Conservation (phyloP, 2,797 vertebrate species). For the Spatula clypeata region DNA sequence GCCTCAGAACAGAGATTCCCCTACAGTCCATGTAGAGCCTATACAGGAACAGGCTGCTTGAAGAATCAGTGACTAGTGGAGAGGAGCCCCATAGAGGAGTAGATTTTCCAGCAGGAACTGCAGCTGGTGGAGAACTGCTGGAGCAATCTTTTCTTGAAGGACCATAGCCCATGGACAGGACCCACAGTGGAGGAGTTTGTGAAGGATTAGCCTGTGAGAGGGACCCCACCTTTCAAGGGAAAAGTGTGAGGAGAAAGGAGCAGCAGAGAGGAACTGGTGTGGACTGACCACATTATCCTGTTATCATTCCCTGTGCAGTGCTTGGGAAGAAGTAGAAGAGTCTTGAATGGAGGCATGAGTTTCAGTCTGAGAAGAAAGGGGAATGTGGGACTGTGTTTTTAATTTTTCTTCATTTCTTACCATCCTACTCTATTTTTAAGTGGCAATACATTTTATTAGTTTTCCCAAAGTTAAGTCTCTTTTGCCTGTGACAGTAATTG, state of each 20-base stretch:
- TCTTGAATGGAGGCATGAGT: neutral
- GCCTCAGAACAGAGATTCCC: neutral
- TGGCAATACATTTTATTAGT: too few relatives aligned
- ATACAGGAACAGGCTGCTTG: neutral
- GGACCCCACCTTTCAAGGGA: neutral
- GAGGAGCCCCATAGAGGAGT: neutral
- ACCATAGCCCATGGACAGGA: neutral
- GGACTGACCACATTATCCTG: neutral
- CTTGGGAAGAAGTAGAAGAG: neutral
- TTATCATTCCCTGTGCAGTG: neutral
- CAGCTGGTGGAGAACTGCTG: rapidly evolving
- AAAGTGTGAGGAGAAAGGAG: neutral
- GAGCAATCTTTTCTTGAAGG: neutral
- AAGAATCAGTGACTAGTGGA: neutral
- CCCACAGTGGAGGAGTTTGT: neutral
- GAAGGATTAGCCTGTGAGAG: neutral
- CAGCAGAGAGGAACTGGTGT: rapidly evolving
- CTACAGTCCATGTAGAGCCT: neutral
- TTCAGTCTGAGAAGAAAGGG: neutral
- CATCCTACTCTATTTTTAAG: too few relatives aligned
- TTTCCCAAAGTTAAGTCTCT: neutral
- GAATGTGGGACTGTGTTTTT: neutral
- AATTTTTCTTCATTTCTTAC: neutral
- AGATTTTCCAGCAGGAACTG: neutral
- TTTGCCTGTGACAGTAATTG: neutral